Evolutionary conservation across 2,797 vertebrate genomes (phyloP).

Genomic region (Hozukius guyotensis): DNA sequence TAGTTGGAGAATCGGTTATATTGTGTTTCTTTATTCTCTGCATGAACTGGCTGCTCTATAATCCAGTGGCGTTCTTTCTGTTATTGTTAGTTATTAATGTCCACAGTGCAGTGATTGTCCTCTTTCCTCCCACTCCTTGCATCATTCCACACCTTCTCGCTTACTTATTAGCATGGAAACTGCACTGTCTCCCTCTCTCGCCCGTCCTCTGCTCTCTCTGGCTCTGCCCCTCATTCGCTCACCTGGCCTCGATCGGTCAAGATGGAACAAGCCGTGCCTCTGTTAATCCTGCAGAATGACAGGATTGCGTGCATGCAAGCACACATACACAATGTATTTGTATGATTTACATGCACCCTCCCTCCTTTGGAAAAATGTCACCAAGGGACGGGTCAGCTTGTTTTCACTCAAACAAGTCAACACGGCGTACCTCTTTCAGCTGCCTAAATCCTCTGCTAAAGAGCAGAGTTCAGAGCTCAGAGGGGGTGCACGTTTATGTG

Average conservation of each 20-base stretch:
- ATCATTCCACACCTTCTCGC: conserved; percentile 45
- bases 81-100: conserved; percentile 37
- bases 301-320: conserved; percentile 44
- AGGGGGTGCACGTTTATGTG: conserved; percentile 2
- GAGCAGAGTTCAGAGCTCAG: conserved; percentile 61
- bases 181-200: not conserved
- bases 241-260: conserved; percentile 50
- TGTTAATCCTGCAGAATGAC: conserved; percentile 70
- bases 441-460: conserved; percentile 51
- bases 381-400: conserved; percentile 33
- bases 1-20: not conserved
- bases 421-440: conserved; percentile 40
- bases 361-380: conserved; percentile 23
- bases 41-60: not conserved
- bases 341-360: conserved; percentile 22
- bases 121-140: conserved; percentile 11
- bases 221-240: conserved; percentile 21
- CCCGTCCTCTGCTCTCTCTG: conserved; percentile 11
- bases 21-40: conserved; percentile 9
- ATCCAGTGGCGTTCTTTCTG: conserved; percentile 1
- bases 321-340: not conserved
- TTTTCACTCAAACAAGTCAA: conserved; percentile 46
- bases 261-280: conserved; percentile 57
- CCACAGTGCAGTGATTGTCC: conserved; percentile 35
- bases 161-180: conserved; percentile 39